Conservation (phyloP, 2,888 invertebrate species). For the Axea sp. region DNA sequence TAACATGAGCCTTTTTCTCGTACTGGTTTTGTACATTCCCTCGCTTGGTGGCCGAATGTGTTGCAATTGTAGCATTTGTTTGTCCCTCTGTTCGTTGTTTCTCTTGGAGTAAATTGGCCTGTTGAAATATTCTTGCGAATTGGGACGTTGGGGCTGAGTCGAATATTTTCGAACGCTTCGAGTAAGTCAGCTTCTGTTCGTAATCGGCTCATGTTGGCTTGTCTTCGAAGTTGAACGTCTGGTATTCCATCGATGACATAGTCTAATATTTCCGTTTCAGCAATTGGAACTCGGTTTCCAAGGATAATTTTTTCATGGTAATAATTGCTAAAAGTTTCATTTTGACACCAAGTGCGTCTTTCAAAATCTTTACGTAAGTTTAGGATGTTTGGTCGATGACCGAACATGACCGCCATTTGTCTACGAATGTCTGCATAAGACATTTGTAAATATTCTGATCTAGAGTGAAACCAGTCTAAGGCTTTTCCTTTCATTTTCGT, state of each 20-base stretch:
- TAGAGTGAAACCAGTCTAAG: conserved; percentile 7
- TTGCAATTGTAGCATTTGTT: conserved; percentile 24
- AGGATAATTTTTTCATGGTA: conserved; percentile 57
- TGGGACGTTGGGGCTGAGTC: not conserved
- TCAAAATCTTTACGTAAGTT: conserved; percentile 7
- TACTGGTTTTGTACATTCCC: conserved; percentile 8
- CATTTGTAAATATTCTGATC: not conserved
- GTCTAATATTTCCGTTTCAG: not conserved
- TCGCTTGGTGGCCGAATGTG: not conserved
- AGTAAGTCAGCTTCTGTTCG: not conserved
- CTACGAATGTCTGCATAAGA: not conserved
- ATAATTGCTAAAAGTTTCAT: conserved; percentile 57
- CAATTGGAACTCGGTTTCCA: conserved; percentile 31
- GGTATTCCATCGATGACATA: conserved; percentile 53
- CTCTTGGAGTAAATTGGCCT: too few species aligned
- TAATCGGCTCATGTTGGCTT: conserved; percentile 45
- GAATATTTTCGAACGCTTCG: conserved; percentile 14
- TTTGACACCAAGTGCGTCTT: conserved; percentile 29
- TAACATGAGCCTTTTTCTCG: conserved; percentile 21
- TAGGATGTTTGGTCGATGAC: not conserved
- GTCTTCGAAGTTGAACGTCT: conserved; percentile 24
- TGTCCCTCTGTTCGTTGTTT: not conserved
- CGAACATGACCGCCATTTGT: not conserved
- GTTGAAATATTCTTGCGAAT: too few species aligned
- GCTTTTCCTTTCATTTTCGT: not conserved